phyloP scores from a whole-genome alignment of 2,797 vertebrate genomes.

The Phalloptychus januarius region DNA sequence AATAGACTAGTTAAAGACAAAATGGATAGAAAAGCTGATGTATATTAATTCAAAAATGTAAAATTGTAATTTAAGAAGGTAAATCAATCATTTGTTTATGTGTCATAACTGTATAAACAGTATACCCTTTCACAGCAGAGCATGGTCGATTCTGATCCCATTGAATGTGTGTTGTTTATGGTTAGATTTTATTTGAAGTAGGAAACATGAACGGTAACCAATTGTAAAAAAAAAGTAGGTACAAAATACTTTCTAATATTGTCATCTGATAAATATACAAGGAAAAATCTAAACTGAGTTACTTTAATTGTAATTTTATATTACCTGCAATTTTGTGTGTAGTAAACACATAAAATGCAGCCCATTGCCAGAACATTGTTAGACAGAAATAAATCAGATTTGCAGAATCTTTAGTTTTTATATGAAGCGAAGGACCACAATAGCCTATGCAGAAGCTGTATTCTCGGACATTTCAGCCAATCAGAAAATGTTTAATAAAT shows the following conservation, averaged over 20 bases:
- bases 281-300: neutral
- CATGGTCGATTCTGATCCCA: neutral
- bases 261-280: neutral
- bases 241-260: neutral
- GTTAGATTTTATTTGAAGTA: neutral
- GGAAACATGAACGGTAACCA: neutral
- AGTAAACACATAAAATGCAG: neutral
- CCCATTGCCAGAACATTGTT: neutral
- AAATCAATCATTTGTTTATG: neutral
- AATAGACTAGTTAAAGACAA: neutral
- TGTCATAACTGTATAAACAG: neutral
- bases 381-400: neutral
- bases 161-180: neutral
- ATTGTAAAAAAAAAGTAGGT: neutral
- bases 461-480: neutral
- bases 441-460: neutral
- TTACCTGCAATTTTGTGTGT: neutral
- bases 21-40: neutral
- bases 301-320: neutral
- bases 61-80: neutral
- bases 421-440: neutral
- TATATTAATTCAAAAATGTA: too few relatives aligned
- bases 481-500: neutral
- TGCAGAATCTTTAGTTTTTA: neutral
- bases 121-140: neutral